A percentile compares a stretch with the other conserved stretches of the same genome.
phyloP scores from a whole-genome alignment of 2,888 invertebrate genomes.

The Trachelus troglodyta region DNA sequence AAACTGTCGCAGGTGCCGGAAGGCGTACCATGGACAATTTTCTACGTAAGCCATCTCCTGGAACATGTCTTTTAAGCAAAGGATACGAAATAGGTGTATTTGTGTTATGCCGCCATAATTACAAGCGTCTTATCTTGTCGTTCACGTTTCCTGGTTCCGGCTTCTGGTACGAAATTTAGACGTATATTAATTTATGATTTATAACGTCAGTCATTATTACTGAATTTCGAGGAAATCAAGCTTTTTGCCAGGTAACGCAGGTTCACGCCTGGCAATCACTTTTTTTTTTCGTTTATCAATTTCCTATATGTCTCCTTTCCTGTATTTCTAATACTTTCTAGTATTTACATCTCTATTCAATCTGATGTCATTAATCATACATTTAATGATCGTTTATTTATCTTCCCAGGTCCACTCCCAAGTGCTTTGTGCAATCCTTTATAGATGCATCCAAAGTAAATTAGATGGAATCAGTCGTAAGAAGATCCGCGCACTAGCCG shows the following conservation, averaged over 20 bases:
- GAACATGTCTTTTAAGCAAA: neutral
- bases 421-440: neutral
- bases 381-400: neutral
- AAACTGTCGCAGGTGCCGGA: neutral
- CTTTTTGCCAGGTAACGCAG: neutral
- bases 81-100: neutral
- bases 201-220: neutral
- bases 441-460: neutral
- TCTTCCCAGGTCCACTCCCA: neutral
- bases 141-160: neutral
- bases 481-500: neutral
- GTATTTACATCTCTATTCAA: neutral
- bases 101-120: neutral
- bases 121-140: neutral
- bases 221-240: neutral
- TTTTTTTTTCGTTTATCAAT: neutral
- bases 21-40: neutral
- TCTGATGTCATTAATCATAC: too few relatives aligned
- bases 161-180: neutral
- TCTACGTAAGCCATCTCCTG: neutral
- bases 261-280: neutral
- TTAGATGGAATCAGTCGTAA: neutral
- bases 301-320: neutral
- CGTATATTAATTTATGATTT: neutral
- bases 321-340: neutral